A percentile compares a stretch with the other conserved stretches of the same genome.
Conservation (phyloP, 2,113 vertebrate species). For the Lates calcarifer region DNA sequence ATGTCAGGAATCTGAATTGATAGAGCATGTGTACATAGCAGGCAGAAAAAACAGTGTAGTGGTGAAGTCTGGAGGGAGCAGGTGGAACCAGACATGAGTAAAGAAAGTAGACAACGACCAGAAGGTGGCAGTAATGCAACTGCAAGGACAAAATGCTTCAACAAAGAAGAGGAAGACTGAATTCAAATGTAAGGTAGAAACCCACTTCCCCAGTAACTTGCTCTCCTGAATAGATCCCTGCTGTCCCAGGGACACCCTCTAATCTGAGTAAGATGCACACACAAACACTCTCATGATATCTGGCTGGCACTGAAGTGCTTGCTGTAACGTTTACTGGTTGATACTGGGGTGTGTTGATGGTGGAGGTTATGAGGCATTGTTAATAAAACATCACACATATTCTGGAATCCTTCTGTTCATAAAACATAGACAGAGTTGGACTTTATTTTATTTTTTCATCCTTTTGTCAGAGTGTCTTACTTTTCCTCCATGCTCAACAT, state of each 20-base stretch:
- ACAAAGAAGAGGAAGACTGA: background rate
- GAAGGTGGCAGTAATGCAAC: conserved; percentile 7
- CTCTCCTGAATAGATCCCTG: background rate
- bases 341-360: background rate
- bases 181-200: background rate
- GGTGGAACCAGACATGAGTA: background rate
- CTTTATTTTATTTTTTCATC: background rate
- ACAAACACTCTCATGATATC: background rate
- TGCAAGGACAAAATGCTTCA: no score
- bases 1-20: no score
- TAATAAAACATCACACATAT: background rate
- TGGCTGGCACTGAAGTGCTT: background rate
- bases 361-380: background rate
- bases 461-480: background rate
- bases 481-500: background rate
- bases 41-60: background rate
- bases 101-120: background rate
- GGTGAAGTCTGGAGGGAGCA: no score
- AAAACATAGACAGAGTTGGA: background rate
- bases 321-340: background rate
- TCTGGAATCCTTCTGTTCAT: background rate
- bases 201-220: background rate
- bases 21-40: background rate
- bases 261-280: background rate
- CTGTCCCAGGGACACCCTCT: background rate